phyloP scores from a whole-genome alignment of 2,113 vertebrate species.

The Oryzias javanicus region DNA sequence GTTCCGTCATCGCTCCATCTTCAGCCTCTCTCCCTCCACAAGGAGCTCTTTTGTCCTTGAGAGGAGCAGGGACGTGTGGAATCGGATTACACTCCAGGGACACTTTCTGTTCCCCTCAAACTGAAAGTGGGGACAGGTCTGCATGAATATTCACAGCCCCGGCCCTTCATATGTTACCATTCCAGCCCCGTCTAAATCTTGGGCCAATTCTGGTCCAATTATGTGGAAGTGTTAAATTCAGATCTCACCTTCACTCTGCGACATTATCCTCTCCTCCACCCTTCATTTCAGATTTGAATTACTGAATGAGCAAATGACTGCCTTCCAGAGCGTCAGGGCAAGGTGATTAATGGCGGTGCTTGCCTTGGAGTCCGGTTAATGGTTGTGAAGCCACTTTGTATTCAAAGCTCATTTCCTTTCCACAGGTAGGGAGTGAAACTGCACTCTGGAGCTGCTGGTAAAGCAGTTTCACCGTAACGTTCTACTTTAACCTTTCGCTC shows the following conservation, averaged over 20 bases:
- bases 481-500: constrained; percentile 22
- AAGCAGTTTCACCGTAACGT: constrained; percentile 38
- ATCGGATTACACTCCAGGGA: constrained; percentile 67
- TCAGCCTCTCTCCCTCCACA: constrained; percentile 13
- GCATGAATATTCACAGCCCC: constrained; percentile 71
- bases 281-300: constrained; percentile 54
- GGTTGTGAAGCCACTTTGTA: constrained; percentile 45
- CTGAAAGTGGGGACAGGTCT: constrained; percentile 40
- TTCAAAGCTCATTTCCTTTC: constrained; percentile 60
- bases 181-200: constrained; percentile 25
- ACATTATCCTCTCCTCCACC: constrained; percentile 27
- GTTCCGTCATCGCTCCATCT: constrained; percentile 38
- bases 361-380: constrained; percentile 52
- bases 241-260: constrained; percentile 44
- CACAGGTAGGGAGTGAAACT: constrained; percentile 54
- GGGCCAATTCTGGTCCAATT: constrained; percentile 39
- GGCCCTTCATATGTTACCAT: constrained; percentile 70
- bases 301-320: constrained; percentile 61
- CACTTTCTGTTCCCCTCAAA: constrained; percentile 54
- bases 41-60: constrained; percentile 56
- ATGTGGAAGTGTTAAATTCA: constrained; percentile 39
- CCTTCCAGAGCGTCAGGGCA: constrained; percentile 46
- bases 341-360: constrained; percentile 63
- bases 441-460: constrained; percentile 42
- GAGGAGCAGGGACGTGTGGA: constrained; percentile 60